phyloP scores from a whole-genome alignment of 37 sponge, comb jelly and placozoan species.

The Diacarnus erythraeanus region DNA sequence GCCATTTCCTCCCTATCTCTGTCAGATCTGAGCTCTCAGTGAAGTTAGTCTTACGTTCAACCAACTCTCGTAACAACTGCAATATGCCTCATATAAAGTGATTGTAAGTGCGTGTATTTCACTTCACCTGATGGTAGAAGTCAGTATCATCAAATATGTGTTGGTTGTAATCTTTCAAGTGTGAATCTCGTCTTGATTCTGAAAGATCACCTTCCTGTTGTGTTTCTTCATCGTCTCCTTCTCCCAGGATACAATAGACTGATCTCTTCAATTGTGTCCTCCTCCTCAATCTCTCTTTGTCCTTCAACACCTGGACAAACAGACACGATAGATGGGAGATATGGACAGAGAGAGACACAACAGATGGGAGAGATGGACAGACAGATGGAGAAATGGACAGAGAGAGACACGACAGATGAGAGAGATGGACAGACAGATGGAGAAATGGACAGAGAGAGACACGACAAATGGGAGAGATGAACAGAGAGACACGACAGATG shows the following conservation, averaged over 20 bases:
- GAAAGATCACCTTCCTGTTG: not conserved
- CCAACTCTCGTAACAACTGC: constrained; percentile 73
- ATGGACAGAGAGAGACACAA: not conserved
- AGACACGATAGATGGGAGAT: too few relatives aligned
- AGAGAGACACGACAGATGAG: not conserved
- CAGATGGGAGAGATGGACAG: not conserved
- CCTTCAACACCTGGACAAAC: constrained; percentile 50
- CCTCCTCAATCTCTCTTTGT: constrained; percentile 56
- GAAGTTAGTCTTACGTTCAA: constrained; percentile 68
- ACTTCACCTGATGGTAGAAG: constrained; percentile 92
- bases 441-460: too few relatives aligned
- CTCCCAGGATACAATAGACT: constrained; percentile 51
- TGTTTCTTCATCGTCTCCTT: constrained; percentile 10
- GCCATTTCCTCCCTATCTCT: constrained; percentile 85
- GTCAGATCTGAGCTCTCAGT: constrained; percentile 60
- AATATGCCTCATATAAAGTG: not conserved
- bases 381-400: not conserved
- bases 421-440: too few relatives aligned
- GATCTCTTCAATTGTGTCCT: constrained; percentile 82
- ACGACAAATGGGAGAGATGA: too few relatives aligned
- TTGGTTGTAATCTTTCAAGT: constrained; percentile 69
- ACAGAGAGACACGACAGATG: too few relatives aligned
- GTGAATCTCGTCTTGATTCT: constrained; percentile 29
- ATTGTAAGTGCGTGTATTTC: not conserved
- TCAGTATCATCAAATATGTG: constrained; percentile 96